A percentile compares a stretch with the other conserved stretches of the same genome.
Evolutionary conservation across 2,888 invertebrate genomes (phyloP).

Genomic region (Isotomurus palustris): DNA sequence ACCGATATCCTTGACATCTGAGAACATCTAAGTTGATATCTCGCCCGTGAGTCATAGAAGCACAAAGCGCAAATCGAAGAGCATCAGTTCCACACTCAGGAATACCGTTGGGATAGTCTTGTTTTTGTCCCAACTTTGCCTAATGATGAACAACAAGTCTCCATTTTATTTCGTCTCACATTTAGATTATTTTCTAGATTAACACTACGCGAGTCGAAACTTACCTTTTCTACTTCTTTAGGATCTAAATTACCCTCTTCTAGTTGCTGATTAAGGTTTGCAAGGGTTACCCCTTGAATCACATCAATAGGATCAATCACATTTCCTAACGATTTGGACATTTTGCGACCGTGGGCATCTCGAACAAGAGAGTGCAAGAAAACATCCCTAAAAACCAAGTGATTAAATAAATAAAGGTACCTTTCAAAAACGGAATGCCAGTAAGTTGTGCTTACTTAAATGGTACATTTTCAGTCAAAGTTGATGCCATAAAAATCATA

Average conservation of each 20-base stretch:
- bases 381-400: constrained; percentile 58
- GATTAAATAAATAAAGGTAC: constrained; percentile 3
- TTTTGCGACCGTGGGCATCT: constrained; percentile 96
- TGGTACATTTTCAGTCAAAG: constrained; percentile 83
- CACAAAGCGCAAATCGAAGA: constrained; percentile 82
- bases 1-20: constrained; percentile 87
- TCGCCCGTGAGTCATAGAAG: constrained; percentile 78
- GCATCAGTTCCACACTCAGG: constrained; percentile 97
- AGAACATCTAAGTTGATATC: constrained; percentile 96
- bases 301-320: constrained; percentile 97
- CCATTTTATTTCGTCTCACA: neutral
- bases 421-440: neutral
- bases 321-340: constrained; percentile 98
- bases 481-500: constrained; percentile 96
- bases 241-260: constrained; percentile 77
- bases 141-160: constrained; percentile 10
- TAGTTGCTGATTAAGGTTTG: constrained; percentile 67
- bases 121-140: constrained; percentile 62
- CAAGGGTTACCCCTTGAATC: constrained; percentile 69
- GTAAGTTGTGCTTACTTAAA: constrained; percentile 61
- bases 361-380: constrained; percentile 95
- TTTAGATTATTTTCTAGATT: neutral
- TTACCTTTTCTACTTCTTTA: constrained; percentile 64
- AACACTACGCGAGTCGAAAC: neutral
- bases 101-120: constrained; percentile 76